phyloP scores from a whole-genome alignment of 2,797 vertebrate species.

The Threskiornis aethiopicus region DNA sequence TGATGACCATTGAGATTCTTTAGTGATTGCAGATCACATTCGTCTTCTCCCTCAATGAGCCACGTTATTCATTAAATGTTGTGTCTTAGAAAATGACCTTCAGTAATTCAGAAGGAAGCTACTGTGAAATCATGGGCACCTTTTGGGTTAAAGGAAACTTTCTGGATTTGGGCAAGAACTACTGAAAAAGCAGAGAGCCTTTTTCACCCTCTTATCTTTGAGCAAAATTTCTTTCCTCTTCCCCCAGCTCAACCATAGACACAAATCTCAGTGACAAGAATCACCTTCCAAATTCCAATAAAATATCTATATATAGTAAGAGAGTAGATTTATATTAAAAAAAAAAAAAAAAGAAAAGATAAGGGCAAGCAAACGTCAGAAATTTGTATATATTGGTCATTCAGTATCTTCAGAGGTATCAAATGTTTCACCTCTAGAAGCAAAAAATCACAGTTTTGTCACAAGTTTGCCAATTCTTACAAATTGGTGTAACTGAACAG shows the following conservation, averaged over 20 bases:
- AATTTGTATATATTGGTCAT: not conserved
- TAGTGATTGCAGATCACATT: not conserved
- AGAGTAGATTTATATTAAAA: not conserved
- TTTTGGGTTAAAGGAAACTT: not conserved
- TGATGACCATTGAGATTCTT: not conserved
- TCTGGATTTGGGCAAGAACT: not conserved
- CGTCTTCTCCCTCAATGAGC: not conserved
- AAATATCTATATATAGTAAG: not conserved
- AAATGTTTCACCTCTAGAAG: not conserved
- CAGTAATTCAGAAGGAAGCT: not conserved
- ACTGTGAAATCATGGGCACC: not conserved
- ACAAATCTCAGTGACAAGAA: not conserved
- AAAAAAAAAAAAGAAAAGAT: not conserved
- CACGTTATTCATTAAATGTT: not conserved
- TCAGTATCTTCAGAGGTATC: not conserved
- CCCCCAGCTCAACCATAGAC: not conserved
- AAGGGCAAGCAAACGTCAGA: not conserved
- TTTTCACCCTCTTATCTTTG: not conserved
- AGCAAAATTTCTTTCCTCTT: not conserved
- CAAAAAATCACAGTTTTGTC: not conserved
- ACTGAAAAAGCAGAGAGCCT: not conserved
- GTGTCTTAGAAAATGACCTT: not conserved
- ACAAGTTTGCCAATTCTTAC: not conserved
- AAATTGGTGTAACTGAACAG: not conserved
- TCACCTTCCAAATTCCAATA: not conserved